These are phyloP conservation scores for Lasioglossum albipes DNA, from an alignment of 1,140 invertebrate genomes.

Conservation along the genomic window DNA sequence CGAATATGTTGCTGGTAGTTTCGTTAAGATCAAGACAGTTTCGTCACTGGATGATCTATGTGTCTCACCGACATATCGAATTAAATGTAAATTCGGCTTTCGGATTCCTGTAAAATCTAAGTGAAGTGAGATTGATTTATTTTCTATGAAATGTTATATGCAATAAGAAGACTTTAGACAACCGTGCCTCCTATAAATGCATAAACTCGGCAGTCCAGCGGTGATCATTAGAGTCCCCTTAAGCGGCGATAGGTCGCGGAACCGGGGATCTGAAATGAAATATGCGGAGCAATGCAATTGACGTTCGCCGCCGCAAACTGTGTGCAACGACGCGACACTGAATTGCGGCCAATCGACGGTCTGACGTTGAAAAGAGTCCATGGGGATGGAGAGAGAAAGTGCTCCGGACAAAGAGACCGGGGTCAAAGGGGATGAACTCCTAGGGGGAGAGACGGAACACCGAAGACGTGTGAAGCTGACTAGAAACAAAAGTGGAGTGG, in stretches of 20 bases:
- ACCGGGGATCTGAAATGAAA: slow-evolving; percentile 48
- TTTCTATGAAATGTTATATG: too few species aligned
- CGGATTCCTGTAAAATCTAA: too few species aligned
- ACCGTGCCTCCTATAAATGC: too few species aligned
- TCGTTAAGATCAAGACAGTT: too few species aligned
- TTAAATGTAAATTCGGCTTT: too few species aligned
- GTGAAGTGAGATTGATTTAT: too few species aligned
- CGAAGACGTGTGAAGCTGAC: neutral
- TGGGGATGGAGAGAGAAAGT: neutral
- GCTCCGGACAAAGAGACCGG: neutral
- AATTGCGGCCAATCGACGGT: slow-evolving; percentile 67
- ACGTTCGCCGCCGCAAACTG: slow-evolving; percentile 54
- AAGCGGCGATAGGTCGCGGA: slow-evolving; percentile 14
- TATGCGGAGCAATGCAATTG: slow-evolving; percentile 66
- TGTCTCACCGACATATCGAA: too few species aligned
- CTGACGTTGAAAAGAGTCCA: slow-evolving; percentile 33
- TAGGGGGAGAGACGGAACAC: neutral
- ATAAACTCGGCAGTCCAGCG: neutral
- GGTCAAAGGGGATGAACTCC: neutral
- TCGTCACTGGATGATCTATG: too few species aligned
- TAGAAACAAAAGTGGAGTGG: neutral
- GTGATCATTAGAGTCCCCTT: slow-evolving; percentile 18
- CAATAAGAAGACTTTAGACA: too few species aligned
- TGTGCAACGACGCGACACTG: slow-evolving; percentile 67
- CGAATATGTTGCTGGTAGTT: too few species aligned